Conservation (phyloP, 2,113 vertebrate species). For the Cathartes aura region DNA sequence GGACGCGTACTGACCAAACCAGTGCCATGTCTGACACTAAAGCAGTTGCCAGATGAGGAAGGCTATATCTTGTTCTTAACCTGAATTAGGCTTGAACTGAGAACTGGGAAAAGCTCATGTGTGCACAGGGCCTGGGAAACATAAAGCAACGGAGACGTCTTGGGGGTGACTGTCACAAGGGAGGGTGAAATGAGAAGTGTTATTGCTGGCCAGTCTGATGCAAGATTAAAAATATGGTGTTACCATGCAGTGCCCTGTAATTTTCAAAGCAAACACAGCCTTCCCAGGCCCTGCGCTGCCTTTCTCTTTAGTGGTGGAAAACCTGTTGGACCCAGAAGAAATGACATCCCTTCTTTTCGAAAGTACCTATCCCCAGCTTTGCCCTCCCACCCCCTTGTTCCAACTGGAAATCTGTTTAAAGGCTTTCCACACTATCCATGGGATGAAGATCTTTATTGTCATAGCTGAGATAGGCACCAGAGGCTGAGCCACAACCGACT, state of each 20-base stretch:
- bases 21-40: background rate
- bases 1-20: background rate
- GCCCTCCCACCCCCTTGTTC: background rate
- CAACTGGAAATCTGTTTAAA: background rate
- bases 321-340: background rate
- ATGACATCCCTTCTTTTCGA: background rate
- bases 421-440: background rate
- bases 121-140: background rate
- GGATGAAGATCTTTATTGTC: background rate
- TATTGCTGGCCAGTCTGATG: background rate
- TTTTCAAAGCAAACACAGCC: slow-evolving; percentile 10
- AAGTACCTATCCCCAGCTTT: background rate
- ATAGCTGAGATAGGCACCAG: background rate
- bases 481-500: background rate
- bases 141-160: background rate
- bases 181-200: background rate
- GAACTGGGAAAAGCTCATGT: background rate
- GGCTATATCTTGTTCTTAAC: background rate
- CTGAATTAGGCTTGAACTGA: background rate
- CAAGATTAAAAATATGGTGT: background rate
- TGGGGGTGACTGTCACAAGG: background rate
- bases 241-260: background rate
- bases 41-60: background rate
- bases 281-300: background rate
- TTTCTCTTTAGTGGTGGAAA: background rate